phyloP scores from a whole-genome alignment of 2,797 vertebrate genomes.

The Halcyon smyrnensis region DNA sequence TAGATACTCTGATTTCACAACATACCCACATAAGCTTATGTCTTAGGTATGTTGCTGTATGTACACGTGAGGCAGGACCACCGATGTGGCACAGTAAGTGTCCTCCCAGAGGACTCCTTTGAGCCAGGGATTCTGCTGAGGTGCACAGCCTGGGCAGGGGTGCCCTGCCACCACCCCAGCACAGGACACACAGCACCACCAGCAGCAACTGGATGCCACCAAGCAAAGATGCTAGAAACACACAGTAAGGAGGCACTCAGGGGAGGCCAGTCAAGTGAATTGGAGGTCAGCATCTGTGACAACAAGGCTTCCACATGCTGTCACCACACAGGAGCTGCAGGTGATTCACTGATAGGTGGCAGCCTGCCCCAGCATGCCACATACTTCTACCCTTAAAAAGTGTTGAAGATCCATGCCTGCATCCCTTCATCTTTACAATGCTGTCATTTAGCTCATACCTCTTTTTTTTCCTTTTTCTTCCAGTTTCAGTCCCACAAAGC shows the following conservation, averaged over 20 bases:
- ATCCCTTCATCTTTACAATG: not conserved
- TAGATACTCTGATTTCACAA: not conserved
- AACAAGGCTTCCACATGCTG: not conserved
- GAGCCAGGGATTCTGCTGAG: not conserved
- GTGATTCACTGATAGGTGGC: accelerated
- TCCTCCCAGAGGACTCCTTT: not conserved
- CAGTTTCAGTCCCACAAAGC: not conserved
- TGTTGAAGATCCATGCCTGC: accelerated
- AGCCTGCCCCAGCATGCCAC: not conserved
- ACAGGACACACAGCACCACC: not conserved
- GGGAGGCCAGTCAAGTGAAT: not conserved
- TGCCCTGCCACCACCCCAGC: not conserved
- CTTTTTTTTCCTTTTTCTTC: not conserved
- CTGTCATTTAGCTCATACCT: not conserved
- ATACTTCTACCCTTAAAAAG: not conserved
- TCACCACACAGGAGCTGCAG: not conserved
- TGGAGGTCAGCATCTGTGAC: accelerated
- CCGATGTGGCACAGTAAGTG: accelerated
- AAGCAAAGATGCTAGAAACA: not conserved
- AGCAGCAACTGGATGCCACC: not conserved
- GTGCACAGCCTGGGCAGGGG: not conserved
- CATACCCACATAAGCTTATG: accelerated
- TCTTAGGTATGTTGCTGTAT: not conserved
- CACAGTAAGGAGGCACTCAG: accelerated
- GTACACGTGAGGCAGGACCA: accelerated